Percentiles rank a stretch among this genome's conserved stretches.
These are phyloP conservation scores for Diachrysia chrysitis DNA, from an alignment of 2,888 invertebrate species.

Conservation along the genomic window DNA sequence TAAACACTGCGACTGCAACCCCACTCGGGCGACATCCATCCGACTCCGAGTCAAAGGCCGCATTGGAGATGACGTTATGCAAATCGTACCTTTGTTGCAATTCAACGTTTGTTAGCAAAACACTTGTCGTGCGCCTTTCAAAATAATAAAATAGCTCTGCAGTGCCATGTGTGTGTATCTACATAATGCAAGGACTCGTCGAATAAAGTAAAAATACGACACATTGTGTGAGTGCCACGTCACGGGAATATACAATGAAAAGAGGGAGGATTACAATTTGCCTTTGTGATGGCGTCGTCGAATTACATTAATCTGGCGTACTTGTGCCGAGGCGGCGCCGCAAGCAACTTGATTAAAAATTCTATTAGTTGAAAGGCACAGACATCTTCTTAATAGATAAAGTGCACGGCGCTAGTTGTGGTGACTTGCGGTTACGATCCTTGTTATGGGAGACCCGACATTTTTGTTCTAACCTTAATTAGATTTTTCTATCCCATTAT, in stretches of 20 bases:
- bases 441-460: slow-evolving; percentile 48
- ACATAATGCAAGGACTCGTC: slow-evolving; percentile 63
- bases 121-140: slow-evolving; percentile 63
- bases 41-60: slow-evolving; percentile 74
- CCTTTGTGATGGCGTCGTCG: slow-evolving; percentile 88
- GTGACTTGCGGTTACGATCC: slow-evolving; percentile 63
- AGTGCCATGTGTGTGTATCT: slow-evolving; percentile 57
- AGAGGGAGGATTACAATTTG: slow-evolving; percentile 88
- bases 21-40: slow-evolving; percentile 73
- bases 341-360: slow-evolving; percentile 88
- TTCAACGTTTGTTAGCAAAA: slow-evolving; percentile 77
- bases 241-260: slow-evolving; percentile 83
- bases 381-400: slow-evolving; percentile 86
- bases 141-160: slow-evolving; percentile 66
- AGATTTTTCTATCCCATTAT: slow-evolving; percentile 47
- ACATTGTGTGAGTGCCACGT: slow-evolving; percentile 79
- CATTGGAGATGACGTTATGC: slow-evolving; percentile 79
- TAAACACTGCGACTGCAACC: slow-evolving; percentile 72
- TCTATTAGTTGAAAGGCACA: slow-evolving; percentile 88
- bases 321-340: slow-evolving; percentile 77
- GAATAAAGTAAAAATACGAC: slow-evolving; percentile 77
- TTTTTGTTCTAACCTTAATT: slow-evolving; percentile 56
- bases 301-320: slow-evolving; percentile 88
- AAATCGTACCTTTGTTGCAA: slow-evolving; percentile 76
- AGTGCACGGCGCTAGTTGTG: slow-evolving; percentile 76